Conservation (phyloP, 2,113 vertebrate genomes). For the Peromyscus leucopus region DNA sequence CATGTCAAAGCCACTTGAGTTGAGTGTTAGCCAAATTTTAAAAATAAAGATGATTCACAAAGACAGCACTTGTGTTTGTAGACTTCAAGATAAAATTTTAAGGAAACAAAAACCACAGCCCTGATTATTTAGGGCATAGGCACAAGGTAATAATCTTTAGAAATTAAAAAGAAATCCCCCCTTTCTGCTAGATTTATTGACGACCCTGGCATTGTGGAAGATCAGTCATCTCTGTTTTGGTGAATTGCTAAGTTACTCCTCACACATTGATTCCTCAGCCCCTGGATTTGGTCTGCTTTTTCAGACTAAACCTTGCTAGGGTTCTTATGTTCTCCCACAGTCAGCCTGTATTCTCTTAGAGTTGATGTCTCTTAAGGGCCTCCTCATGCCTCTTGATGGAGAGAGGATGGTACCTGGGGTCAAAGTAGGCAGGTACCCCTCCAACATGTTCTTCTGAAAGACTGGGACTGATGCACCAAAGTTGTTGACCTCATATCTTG, state of each 20-base stretch:
- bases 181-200: not conserved
- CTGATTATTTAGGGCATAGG: constrained; percentile 54
- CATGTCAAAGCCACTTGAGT: constrained; percentile 78
- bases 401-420: not conserved
- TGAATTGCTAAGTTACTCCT: not conserved
- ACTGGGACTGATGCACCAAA: not conserved
- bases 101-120: constrained; percentile 41
- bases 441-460: not conserved
- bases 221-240: accelerated
- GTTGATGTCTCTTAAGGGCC: not conserved
- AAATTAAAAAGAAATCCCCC: not conserved
- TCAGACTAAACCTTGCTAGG: not conserved
- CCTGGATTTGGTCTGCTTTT: not conserved
- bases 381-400: not conserved
- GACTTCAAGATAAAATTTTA: constrained; percentile 60
- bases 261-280: not conserved
- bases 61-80: constrained; percentile 67
- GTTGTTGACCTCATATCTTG: not conserved
- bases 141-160: constrained; percentile 37
- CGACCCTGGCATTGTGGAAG: not conserved
- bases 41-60: constrained; percentile 83
- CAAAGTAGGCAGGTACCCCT: too few relatives aligned
- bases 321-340: not conserved
- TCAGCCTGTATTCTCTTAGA: not conserved
- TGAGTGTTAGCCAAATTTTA: constrained; percentile 80